Evolutionary conservation across 2,797 vertebrate genomes (phyloP), one percentile per base, ranked within the genome.

Genomic region (Micrastur ruficollis): DNA sequence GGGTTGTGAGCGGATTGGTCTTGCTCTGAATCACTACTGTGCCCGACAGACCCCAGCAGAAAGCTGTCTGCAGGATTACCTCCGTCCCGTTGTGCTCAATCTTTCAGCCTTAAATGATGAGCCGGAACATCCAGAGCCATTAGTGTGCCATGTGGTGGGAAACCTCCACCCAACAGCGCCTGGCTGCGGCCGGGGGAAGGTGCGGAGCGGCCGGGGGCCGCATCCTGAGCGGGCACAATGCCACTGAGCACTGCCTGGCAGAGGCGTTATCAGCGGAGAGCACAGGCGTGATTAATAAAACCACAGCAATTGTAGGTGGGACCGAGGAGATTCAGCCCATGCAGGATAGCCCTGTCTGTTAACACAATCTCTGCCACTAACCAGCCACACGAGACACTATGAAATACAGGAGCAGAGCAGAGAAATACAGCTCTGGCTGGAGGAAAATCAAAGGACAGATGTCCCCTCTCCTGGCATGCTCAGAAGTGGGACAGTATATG

Each of bases 271-370:
- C 72, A 59, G 31, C 36, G 10, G 31, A 49, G 40, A 62, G 47
- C 27, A 49, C 0, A 0, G 56, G 5, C 1, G 1, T 4, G 14
- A 72, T 75, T 11, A 47, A 47, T 23, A 23, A 92, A 55, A 19
- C 18, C 49, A 34, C 0, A 32, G 49, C 29, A 31, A 8, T 1
- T 17, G 44, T 12, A 36, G 61, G 76, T 40, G 16, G 16, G 40
- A 78, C 36, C 8, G 59, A 56, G 73, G 23, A 32, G 47, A 46
- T 25, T 32, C 59, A 62, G 50, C 23, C 27, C 1, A 2, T 4
- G 8, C 14, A 15, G 16, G 3, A 42, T 5, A 74, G 34, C 16
- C 18, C 53, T 53, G 20, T 4, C 9, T 5, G 40, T 20, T 44
- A 50, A 19, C 14, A 18, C 3, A 22, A 11, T 9, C 29, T 26